Evolutionary conservation across 2,113 vertebrate genomes (phyloP).

Genomic region (Redunca redunca): DNA sequence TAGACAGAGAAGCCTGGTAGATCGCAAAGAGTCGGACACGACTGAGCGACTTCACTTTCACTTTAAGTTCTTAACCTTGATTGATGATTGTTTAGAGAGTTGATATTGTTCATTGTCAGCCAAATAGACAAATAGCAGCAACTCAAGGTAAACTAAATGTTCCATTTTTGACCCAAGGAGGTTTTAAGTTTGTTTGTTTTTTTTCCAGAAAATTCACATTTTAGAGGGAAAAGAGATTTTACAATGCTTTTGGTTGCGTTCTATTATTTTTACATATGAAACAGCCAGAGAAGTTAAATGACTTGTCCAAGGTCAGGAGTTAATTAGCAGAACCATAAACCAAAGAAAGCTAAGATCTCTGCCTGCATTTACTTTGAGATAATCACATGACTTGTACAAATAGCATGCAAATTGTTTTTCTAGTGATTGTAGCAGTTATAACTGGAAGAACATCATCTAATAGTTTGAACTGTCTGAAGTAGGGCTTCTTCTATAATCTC

Average conservation of each 20-base stretch:
- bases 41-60: too few species aligned
- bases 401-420: neutral
- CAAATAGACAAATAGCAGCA: neutral
- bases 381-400: neutral
- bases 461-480: constrained; percentile 14
- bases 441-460: neutral
- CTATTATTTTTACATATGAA: neutral
- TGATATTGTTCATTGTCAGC: neutral
- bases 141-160: neutral
- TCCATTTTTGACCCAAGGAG: neutral
- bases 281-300: neutral
- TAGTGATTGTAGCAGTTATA: neutral
- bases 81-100: neutral
- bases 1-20: too few species aligned
- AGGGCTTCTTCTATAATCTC: neutral
- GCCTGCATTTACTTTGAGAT: neutral
- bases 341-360: neutral
- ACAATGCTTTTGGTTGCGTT: neutral
- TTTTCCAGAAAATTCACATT: neutral
- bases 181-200: neutral
- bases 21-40: too few species aligned
- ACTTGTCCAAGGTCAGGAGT: neutral
- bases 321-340: neutral
- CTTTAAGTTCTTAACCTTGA: neutral
- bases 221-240: neutral